Base-by-base conservation (phyloP, 2,888 invertebrate genomes). In the Argyra leucocephala region DNA sequence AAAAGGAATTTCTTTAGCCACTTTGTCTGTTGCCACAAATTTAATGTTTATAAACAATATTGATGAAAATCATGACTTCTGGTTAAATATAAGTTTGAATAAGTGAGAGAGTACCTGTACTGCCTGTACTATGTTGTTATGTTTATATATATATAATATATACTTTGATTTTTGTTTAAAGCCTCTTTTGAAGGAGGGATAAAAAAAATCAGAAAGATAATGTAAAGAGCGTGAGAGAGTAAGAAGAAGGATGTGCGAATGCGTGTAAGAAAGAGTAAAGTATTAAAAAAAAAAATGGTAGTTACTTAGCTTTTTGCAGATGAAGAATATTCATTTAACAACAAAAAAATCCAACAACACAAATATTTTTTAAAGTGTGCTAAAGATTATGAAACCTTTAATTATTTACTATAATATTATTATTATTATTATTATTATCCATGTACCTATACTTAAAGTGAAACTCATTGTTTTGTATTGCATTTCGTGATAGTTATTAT, bases 41-140 rank as follows among this genome's bases (percentile, higher is more conserved):
- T 48, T 48, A 48, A 48, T 48, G 48, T 48, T 48, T 48, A 48
- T 48, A 48, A 48, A 48, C 48, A 48, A 48, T 48, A 48, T 48
- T 48, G 48, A 48, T 48, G 48, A 5, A 48, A 48, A 48, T 48
- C 48, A 48, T 48, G 48, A 48, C 48, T 48, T 48, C 48, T 48
- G 48, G 48, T 48, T 48, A 48, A 48, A 48, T 48, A 48, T 48
- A 48, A 15, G 48, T 15, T 48, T 48, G 10, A 31, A 31, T 31
- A 31, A 31, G 10, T 31, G 10, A 31, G 10, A 31, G 5, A n/a
- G n/a, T n/a, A n/a, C n/a, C n/a, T n/a, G n/a, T n/a, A n/a, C n/a
- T n/a, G n/a, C n/a, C n/a, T n/a, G n/a, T n/a, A n/a, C n/a, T n/a
- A n/a, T n/a, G n/a, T n/a, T n/a, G n/a, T n/a, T n/a, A 31, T 31